Base-by-base conservation (phyloP, 2,888 invertebrate genomes). In the Thyatira batis region DNA sequence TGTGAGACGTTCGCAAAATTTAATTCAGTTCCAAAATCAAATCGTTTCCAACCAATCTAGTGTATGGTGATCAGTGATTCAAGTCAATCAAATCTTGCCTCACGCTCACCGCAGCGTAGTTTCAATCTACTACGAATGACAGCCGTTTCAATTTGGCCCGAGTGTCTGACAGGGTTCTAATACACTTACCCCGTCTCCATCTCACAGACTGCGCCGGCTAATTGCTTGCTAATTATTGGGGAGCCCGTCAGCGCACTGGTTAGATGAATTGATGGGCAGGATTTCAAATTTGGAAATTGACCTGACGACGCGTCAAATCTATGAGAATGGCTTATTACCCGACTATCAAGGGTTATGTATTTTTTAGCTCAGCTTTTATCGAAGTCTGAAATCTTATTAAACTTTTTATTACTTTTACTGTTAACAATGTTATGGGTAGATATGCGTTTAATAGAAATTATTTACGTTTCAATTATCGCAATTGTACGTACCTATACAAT, bases 151-250 rank as follows among this genome's bases (percentile, higher is more conserved):
- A 64, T 64, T 51, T 64, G 55, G 46, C 52, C 52, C 45, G 39
- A 57, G 11, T 51, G 54, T 49, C 51, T 59, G 53, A 11, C 49
- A 43, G 17, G 39, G 17, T 39, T 5, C 8, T 39, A 23, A 21
- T 23, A 45, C 45, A 21, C 20, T 45, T 58, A 27, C 59, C 30
- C 13, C 49, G 10, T 53, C 43, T 20, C 49, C 27, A 55, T 39
- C 39, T 39, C 39, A 39, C 17, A 39, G 39, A 39, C 39, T 39
- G 17, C 39, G 39, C 39, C 17, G 5, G 17, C 59, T 63, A 67
- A 65, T 67, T 67, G 63, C 60, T 51, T 51, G 63, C 54, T 67
- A 67, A 67, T 65, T 67, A 63, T 61, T 44, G 52, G 45, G 43
- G 54, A 54, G 48, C 56, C 17, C 60, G 56, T 58, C 23, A 53